Evolutionary conservation across 2,888 invertebrate genomes (phyloP).

Genomic region (Tigriopus californicus): DNA sequence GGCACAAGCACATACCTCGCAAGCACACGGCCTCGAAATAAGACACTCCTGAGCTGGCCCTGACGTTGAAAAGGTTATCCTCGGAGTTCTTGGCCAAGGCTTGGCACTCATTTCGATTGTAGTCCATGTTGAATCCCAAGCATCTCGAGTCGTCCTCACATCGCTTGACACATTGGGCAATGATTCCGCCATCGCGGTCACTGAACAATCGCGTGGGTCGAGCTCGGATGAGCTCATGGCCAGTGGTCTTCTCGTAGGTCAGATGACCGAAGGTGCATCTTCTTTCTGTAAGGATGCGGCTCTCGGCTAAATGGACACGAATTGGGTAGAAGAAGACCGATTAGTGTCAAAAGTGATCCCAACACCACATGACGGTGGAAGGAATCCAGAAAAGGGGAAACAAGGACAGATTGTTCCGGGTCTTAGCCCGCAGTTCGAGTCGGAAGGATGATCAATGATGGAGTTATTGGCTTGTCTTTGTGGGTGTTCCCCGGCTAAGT

Average conservation of each 20-base stretch:
- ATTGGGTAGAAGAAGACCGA: too few relatives aligned
- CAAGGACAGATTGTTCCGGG: too few relatives aligned
- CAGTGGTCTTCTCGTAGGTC: slow-evolving; percentile 27
- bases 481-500: too few relatives aligned
- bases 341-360: too few relatives aligned
- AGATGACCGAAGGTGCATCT: slow-evolving; percentile 24
- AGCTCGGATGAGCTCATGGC: slow-evolving; percentile 24
- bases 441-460: too few relatives aligned
- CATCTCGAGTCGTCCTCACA: slow-evolving; percentile 27
- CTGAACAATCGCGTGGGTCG: slow-evolving; percentile 24
- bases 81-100: slow-evolving; percentile 24
- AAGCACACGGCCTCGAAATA: slow-evolving; percentile 28
- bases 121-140: slow-evolving; percentile 29
- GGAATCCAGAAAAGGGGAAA: too few relatives aligned
- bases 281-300: slow-evolving; percentile 14
- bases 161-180: slow-evolving; percentile 26
- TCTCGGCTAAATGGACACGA: too few relatives aligned
- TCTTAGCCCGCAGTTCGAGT: too few relatives aligned
- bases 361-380: too few relatives aligned
- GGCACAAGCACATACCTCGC: slow-evolving; percentile 21
- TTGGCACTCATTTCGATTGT: slow-evolving; percentile 27
- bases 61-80: slow-evolving; percentile 24
- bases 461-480: too few relatives aligned
- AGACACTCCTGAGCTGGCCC: slow-evolving; percentile 25
- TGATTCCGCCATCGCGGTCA: slow-evolving; percentile 26